Conservation (phyloP, 2,113 vertebrate genomes). For the Oceanites oceanicus region DNA sequence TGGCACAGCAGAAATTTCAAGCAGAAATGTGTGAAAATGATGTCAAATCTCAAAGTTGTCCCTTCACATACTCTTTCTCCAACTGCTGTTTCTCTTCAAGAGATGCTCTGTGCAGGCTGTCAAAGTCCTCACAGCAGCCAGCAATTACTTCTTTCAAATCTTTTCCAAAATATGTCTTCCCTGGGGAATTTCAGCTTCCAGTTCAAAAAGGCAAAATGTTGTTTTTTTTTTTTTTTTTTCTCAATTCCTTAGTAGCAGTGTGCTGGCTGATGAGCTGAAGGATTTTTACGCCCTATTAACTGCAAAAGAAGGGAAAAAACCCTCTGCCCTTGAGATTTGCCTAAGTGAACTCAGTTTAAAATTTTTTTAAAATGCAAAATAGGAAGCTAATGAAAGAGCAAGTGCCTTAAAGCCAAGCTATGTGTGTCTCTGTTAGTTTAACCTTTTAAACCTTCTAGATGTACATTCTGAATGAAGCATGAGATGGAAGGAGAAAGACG, state of each 20-base stretch:
- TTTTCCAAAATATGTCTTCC: constrained; percentile 8
- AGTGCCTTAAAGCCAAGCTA: background rate
- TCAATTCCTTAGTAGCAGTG: background rate
- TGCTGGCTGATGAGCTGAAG: background rate
- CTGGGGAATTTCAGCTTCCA: background rate
- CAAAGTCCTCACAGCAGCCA: background rate
- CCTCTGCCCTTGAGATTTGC: constrained; percentile 16
- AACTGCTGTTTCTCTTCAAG: background rate
- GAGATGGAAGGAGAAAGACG: background rate
- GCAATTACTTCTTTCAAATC: constrained; percentile 9
- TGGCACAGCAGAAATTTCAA: constrained; percentile 29
- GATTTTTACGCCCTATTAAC: constrained; percentile 12
- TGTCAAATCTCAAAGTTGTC: background rate
- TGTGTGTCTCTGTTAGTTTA: background rate
- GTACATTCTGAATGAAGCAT: background rate
- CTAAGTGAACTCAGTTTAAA: background rate
- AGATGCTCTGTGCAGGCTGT: background rate
- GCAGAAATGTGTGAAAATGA: background rate
- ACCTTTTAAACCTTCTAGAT: background rate
- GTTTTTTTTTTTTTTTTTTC: background rate
- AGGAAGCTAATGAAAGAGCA: background rate
- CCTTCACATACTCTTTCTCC: background rate
- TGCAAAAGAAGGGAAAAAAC: background rate
- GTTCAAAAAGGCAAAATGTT: constrained; percentile 1
- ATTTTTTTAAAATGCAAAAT: background rate